Evolutionary conservation across 2,797 vertebrate species (phyloP).

Genomic region (Luscinia megarhynchos): DNA sequence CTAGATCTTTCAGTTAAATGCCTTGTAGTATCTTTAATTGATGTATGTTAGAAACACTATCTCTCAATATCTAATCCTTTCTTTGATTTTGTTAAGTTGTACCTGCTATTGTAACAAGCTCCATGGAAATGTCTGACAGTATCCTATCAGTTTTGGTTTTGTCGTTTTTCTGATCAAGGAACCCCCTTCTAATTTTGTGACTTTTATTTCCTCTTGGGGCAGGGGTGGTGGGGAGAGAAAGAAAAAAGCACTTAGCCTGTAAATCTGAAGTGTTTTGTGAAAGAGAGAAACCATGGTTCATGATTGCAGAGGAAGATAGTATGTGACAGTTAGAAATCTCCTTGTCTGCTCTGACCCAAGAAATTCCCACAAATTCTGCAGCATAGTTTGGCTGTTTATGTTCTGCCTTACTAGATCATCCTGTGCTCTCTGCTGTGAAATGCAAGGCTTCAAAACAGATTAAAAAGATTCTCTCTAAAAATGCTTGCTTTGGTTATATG

Average conservation of each 20-base stretch:
- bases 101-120: not conserved
- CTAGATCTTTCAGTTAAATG: not conserved
- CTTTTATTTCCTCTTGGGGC: not conserved
- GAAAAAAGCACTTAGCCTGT: not conserved
- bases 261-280: not conserved
- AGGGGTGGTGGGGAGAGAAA: not conserved
- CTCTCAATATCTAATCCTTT: not conserved
- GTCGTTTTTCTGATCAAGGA: not conserved
- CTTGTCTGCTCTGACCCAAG: not conserved
- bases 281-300: not conserved
- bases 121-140: not conserved
- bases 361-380: not conserved
- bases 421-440: constrained; percentile 4
- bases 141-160: not conserved
- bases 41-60: not conserved
- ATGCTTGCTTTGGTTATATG: not conserved
- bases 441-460: not conserved
- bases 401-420: not conserved
- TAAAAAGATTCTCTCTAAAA: constrained; percentile 16
- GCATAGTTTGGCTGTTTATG: not conserved
- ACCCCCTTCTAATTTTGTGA: not conserved
- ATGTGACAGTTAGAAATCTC: not conserved
- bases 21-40: not conserved
- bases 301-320: not conserved
- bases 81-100: not conserved